A percentile compares a stretch with the other conserved stretches of the same genome.
These are phyloP conservation scores for Stegastes partitus DNA, from an alignment of 2,113 vertebrate species.

Conservation along the genomic window DNA sequence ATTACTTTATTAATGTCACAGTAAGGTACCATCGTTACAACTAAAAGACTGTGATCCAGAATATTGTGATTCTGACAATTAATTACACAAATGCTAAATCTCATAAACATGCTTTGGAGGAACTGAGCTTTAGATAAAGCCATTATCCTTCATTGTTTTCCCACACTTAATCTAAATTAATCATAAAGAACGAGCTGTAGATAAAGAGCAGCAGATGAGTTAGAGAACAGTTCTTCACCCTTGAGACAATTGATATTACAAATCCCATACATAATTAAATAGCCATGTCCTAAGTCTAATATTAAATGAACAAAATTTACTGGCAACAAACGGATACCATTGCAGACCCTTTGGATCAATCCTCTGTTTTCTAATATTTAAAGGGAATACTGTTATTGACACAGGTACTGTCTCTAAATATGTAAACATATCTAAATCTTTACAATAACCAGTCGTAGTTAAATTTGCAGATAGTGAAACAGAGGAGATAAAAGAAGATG, in stretches of 20 bases:
- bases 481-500: neutral
- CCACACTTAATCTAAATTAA: constrained; percentile 16
- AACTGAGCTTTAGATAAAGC: neutral
- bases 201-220: neutral
- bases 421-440: neutral
- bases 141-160: neutral
- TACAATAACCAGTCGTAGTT: neutral
- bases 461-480: neutral
- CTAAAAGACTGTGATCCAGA: neutral
- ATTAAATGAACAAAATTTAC: neutral
- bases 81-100: constrained; percentile 6
- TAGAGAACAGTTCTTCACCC: neutral
- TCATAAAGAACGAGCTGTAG: neutral
- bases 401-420: neutral
- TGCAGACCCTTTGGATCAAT: neutral
- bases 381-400: neutral
- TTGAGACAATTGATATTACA: constrained; percentile 13
- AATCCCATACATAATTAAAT: constrained; percentile 16
- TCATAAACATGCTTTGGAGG: neutral
- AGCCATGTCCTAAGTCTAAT: neutral
- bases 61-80: neutral
- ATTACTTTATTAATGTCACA: neutral
- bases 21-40: neutral
- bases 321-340: neutral
- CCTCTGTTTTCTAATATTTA: neutral